These are phyloP conservation scores for Drosophila melanocephala DNA, from an alignment of 2,888 invertebrate species.

Conservation along the genomic window DNA sequence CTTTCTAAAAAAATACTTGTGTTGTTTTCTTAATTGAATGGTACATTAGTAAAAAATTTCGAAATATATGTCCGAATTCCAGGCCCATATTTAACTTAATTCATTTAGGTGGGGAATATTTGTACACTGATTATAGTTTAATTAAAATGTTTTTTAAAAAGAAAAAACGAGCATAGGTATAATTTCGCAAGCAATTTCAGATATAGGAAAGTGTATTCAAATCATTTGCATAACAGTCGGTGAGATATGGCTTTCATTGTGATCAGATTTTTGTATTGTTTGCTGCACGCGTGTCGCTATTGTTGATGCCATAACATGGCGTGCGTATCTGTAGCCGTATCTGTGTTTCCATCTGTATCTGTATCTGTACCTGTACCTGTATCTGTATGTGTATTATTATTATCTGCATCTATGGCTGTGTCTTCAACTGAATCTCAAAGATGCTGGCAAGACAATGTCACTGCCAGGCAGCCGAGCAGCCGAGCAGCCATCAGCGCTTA, in stretches of 20 bases:
- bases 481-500: conserved; percentile 3
- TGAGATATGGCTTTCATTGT: not conserved
- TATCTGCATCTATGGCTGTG: conserved; percentile 4
- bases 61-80: not conserved
- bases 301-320: conserved; percentile 9
- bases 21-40: too few species aligned
- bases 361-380: conserved; percentile 13
- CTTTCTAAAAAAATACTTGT: too few species aligned
- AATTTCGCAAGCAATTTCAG: not conserved
- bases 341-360: conserved; percentile 14
- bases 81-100: not conserved
- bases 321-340: not conserved
- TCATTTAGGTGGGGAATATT: not conserved
- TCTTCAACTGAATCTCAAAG: conserved; percentile 10
- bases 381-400: conserved; percentile 12
- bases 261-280: not conserved
- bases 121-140: not conserved
- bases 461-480: conserved; percentile 30
- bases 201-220: not conserved
- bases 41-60: not conserved
- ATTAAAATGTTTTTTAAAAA: not conserved
- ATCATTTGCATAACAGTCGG: conserved; percentile 1
- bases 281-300: conserved; percentile 7
- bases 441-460: conserved; percentile 44
- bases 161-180: not conserved